Percentiles rank a stretch among this genome's conserved stretches.
Evolutionary conservation across 2,797 vertebrate species (phyloP).

Genomic region (Pempheris klunzingeri): DNA sequence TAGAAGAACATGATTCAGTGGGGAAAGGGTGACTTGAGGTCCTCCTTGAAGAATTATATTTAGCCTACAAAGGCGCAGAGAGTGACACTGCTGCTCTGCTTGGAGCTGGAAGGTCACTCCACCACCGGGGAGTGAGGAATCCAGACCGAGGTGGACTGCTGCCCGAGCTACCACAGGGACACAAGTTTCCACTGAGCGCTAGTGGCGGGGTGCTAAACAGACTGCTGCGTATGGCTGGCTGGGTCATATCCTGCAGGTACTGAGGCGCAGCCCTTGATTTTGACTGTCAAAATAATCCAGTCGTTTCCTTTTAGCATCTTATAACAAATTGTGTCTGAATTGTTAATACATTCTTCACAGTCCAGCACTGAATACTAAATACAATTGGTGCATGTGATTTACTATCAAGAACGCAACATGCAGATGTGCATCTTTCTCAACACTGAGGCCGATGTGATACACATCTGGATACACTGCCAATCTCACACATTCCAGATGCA

Average conservation of each 20-base stretch:
- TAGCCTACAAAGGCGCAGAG: conserved; percentile 5
- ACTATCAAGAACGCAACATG: neutral
- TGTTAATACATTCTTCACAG: neutral
- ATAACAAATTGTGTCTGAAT: neutral
- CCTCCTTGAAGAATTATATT: conserved; percentile 32
- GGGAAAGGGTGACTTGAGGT: neutral
- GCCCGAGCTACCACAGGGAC: neutral
- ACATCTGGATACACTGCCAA: too few relatives aligned
- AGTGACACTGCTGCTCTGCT: neutral
- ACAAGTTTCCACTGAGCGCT: neutral
- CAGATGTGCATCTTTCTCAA: too few relatives aligned
- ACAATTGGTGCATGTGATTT: neutral
- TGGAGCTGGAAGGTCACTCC: conserved; percentile 43
- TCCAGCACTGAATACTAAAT: neutral
- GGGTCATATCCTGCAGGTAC: neutral
- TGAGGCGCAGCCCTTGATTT: neutral
- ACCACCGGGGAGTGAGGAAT: conserved; percentile 7
- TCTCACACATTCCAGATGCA: too few relatives aligned
- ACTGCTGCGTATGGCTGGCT: too few relatives aligned
- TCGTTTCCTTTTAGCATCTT: neutral
- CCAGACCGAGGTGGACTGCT: neutral
- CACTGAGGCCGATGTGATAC: too few relatives aligned
- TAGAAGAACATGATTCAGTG: conserved; percentile 2
- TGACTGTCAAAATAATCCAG: neutral
- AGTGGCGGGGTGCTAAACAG: conserved; percentile 5